Evolutionary conservation across 2,113 vertebrate genomes (phyloP), one percentile per base, ranked within the genome.

Genomic region (Chaetodon auriga): DNA sequence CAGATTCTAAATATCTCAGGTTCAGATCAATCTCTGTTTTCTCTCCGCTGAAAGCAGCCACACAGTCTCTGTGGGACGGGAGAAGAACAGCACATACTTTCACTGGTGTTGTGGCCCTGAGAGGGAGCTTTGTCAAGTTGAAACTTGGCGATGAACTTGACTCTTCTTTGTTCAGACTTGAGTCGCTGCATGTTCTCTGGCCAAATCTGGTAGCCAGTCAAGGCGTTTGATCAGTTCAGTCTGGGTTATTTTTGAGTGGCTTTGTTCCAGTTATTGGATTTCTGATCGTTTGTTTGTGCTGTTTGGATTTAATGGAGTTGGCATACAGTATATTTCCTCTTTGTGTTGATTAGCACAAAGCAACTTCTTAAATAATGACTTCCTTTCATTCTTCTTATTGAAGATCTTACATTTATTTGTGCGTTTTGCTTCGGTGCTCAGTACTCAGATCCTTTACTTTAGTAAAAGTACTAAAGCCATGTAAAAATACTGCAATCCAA

Each of bases 1-100:
- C 43, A 65, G 76, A 85, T 89, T 86, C 73, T 71, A 87, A 83
- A 86, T 91, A 87, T 83, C 84, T 82, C 19, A 21, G 53, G 64
- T 75, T 83, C 38, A 62, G 45, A 86, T 81, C 68, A n/a, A 36
- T 77, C 74, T 77, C 63, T 2, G 48, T 63, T 48, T 62, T 58
- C 49, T 70, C 64, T 10, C 48, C 15, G 60, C 60, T 69, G 54
- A 71, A 53, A 86, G 80, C 81, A 55, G 30, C 30, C 30, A 30
- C 30, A 0, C n/a, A 57, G 38, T 54, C 58, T 62, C 0, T 1
- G 0, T 0, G 53, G 6, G 18, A 9, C 15, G 25, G 45, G 18
- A 57, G 19, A 64, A 13, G 25, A 64, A 18, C 30, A 58, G 16
- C n/a, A 25, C 1, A 7, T 21, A 8, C n/a, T 35, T 74, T 30